Evolutionary conservation across 2,888 invertebrate species (phyloP).

Genomic region (Labia minor): DNA sequence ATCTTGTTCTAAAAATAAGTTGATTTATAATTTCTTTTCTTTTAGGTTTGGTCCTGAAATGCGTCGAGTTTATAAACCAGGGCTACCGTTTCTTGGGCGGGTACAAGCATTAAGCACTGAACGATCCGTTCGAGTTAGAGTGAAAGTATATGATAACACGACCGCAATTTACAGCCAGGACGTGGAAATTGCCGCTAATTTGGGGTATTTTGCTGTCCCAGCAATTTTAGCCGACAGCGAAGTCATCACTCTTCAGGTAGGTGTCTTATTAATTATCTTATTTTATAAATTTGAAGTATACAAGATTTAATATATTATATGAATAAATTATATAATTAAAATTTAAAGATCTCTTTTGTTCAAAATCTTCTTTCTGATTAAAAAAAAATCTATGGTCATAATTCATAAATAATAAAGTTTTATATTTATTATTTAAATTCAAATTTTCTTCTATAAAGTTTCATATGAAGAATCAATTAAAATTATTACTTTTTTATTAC

Average conservation of each 20-base stretch:
- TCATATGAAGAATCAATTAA: too few species aligned
- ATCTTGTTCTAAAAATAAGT: not conserved
- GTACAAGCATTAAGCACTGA: constrained; percentile 60
- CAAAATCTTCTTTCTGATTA: too few species aligned
- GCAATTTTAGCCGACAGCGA: constrained; percentile 57
- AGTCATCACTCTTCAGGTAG: constrained; percentile 51
- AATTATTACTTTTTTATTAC: too few species aligned
- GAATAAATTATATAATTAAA: not conserved
- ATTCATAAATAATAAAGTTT: too few species aligned
- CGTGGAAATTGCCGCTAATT: constrained; percentile 55
- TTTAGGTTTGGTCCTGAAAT: constrained; percentile 50
- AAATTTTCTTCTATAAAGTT: too few species aligned
- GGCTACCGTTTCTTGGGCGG: constrained; percentile 54
- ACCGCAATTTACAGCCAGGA: constrained; percentile 60
- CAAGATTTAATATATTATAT: not conserved
- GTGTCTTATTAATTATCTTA: constrained; percentile 25
- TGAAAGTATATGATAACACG: constrained; percentile 54
- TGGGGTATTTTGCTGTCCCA: constrained; percentile 54
- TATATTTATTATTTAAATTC: too few species aligned
- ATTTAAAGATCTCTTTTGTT: not conserved
- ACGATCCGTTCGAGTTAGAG: constrained; percentile 51
- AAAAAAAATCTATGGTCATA: too few species aligned
- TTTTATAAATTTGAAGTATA: not conserved
- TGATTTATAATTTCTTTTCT: too few species aligned
- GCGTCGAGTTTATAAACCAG: constrained; percentile 53